Evolutionary conservation across 2,113 vertebrate genomes (phyloP).

Genomic region (Myrmecobius fasciatus): DNA sequence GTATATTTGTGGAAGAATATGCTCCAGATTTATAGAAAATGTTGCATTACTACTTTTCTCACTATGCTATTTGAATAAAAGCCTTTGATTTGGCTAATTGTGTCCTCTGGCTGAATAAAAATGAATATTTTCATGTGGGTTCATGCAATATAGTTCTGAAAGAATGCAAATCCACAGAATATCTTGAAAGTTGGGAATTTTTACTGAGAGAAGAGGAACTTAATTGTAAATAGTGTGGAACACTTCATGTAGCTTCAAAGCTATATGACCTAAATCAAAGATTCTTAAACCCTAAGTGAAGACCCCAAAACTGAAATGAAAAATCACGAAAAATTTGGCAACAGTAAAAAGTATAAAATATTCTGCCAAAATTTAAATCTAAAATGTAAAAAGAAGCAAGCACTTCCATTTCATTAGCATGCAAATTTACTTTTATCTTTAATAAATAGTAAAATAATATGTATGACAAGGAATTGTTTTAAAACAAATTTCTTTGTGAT

Average conservation of each 20-base stretch:
- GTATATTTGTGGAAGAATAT: not conserved
- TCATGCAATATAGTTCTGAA: not conserved
- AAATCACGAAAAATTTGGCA: no score
- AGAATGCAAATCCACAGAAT: not conserved
- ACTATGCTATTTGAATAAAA: not conserved
- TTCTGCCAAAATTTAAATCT: no score
- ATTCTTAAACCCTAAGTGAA: no score
- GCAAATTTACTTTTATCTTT: no score
- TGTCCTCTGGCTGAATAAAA: not conserved
- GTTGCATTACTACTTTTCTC: not conserved
- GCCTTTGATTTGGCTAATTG: not conserved
- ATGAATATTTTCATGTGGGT: not conserved
- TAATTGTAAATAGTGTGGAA: not conserved
- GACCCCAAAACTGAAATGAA: no score
- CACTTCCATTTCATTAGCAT: no score
- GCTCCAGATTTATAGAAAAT: not conserved
- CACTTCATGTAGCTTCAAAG: no score
- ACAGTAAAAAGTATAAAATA: no score
- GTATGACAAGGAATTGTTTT: no score
- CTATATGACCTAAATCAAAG: not conserved
- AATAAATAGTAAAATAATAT: no score
- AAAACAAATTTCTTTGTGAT: no score
- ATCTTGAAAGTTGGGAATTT: not conserved
- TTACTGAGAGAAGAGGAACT: not conserved
- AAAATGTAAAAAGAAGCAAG: no score